Percentiles rank a stretch among this genome's conserved stretches.
Evolutionary conservation across 1,140 invertebrate species (phyloP).

Genomic region (Mizuhopecten yessoensis): DNA sequence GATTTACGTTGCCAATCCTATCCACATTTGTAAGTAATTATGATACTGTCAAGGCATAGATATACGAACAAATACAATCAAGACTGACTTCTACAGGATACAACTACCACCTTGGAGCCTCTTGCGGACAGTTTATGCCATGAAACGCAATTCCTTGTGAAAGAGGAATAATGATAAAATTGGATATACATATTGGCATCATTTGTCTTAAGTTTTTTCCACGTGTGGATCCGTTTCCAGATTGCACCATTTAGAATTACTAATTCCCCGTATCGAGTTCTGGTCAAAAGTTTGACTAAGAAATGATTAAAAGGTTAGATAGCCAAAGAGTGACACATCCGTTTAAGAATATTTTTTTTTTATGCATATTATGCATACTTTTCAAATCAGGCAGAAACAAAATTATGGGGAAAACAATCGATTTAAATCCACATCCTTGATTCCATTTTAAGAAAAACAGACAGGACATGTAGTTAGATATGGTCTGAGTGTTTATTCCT

Average conservation of each 20-base stretch:
- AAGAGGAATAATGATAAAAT: background rate
- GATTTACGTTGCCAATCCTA: no score
- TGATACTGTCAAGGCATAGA: no score
- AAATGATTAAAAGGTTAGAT: background rate
- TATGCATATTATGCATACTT: no score
- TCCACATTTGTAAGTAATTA: no score
- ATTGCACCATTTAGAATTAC: background rate
- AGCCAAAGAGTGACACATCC: background rate
- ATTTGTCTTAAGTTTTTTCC: background rate
- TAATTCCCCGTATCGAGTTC: background rate
- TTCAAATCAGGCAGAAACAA: background rate
- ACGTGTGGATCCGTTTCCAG: no score
- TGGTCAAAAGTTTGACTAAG: background rate
- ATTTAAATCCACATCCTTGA: background rate
- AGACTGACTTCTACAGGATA: no score
- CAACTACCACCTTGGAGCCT: background rate
- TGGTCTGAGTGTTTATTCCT: background rate
- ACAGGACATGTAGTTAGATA: background rate
- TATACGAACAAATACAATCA: no score
- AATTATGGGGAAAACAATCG: background rate
- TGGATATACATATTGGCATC: background rate
- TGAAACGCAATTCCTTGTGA: background rate
- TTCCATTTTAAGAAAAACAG: background rate
- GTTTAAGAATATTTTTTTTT: background rate
- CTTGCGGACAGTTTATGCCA: background rate